Evolutionary conservation across 2,797 vertebrate genomes (phyloP).

Genomic region (Remorina albescens): DNA sequence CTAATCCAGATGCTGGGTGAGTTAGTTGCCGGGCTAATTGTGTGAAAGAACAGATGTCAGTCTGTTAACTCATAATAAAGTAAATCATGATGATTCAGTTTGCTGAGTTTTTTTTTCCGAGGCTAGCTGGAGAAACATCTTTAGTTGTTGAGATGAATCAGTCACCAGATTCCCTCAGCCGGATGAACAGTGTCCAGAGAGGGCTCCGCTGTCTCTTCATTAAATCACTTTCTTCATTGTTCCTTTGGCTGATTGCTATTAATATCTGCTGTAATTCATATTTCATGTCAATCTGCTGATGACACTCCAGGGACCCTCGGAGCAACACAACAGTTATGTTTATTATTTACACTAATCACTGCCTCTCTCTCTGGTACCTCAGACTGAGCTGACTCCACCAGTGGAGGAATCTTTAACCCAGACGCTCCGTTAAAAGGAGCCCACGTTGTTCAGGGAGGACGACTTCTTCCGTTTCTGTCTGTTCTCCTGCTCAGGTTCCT

Average conservation of each 20-base stretch:
- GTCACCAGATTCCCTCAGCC: neutral
- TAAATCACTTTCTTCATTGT: constrained; percentile 18
- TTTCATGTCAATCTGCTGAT: constrained; percentile 1
- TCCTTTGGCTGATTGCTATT: neutral
- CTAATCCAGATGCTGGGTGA: constrained; percentile 34
- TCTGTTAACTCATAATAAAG: constrained; percentile 19
- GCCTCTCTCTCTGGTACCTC: neutral
- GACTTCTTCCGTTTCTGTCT: neutral
- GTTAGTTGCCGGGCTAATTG: constrained; percentile 21
- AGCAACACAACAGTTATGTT: too few species aligned
- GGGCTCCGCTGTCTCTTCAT: constrained; percentile 3
- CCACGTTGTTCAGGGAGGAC: neutral
- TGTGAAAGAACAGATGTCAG: constrained; percentile 35
- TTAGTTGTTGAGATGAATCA: constrained; percentile 18
- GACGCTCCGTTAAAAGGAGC: neutral
- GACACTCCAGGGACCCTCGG: neutral
- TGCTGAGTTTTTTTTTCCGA: neutral
- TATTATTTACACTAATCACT: too few species aligned
- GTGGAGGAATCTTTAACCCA: neutral
- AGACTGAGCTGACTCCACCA: neutral
- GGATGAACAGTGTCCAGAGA: constrained; percentile 17
- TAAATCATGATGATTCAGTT: neutral
- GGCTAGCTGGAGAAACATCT: neutral
- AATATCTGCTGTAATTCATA: neutral
- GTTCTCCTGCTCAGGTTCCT: too few species aligned